These are phyloP conservation scores for Phrynocephalus versicolor DNA, from an alignment of 2,113 vertebrate genomes.

Conservation along the genomic window DNA sequence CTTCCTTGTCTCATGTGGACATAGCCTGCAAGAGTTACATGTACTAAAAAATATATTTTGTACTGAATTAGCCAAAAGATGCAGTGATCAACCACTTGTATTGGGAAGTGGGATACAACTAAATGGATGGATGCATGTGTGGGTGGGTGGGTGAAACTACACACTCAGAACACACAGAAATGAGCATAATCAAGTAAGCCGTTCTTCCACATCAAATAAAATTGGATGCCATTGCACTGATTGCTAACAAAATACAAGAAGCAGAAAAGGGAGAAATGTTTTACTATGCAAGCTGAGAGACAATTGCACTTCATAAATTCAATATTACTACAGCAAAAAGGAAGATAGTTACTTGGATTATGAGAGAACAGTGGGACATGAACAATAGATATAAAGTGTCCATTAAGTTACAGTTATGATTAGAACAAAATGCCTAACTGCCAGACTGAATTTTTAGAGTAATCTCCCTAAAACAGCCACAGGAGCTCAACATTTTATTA, in stretches of 20 bases:
- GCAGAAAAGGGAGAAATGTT: not conserved
- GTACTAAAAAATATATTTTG: not conserved
- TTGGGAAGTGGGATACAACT: too few relatives aligned
- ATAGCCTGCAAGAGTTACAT: not conserved
- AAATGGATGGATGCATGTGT: too few relatives aligned
- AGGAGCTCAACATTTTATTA: conserved; percentile 15
- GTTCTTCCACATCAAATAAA: not conserved
- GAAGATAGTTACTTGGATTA: conserved; percentile 6
- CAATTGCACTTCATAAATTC: conserved; percentile 16
- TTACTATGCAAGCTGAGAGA: conserved; percentile 9
- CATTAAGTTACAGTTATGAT: conserved; percentile 16
- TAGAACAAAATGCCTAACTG: not conserved
- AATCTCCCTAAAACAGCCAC: not conserved
- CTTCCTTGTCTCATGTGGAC: not conserved
- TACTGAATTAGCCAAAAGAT: not conserved
- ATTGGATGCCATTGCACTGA: not conserved
- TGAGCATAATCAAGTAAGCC: not conserved
- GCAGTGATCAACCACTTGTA: not conserved
- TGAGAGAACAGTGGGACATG: conserved; percentile 16
- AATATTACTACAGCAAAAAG: conserved; percentile 12
- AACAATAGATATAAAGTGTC: conserved; percentile 24
- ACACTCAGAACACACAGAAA: not conserved
- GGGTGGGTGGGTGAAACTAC: too few relatives aligned
- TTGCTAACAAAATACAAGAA: not conserved
- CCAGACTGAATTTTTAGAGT: conserved; percentile 11